Evolutionary conservation across 2,888 invertebrate species (phyloP).

Genomic region (Brachyptera risi): DNA sequence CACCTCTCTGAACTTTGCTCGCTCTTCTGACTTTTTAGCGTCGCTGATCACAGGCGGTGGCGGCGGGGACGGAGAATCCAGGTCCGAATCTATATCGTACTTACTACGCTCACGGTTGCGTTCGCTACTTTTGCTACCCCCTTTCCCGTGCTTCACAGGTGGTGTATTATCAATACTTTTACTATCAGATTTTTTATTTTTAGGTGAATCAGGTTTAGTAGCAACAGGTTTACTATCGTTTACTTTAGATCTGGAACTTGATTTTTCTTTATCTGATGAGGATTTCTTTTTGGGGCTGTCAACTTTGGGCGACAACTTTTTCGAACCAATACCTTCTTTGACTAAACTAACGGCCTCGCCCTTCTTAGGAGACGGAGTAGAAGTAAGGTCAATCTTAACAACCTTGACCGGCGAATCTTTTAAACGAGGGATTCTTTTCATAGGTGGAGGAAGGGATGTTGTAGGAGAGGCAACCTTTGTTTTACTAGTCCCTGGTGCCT

Average conservation of each 20-base stretch:
- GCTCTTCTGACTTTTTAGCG: conserved; percentile 12
- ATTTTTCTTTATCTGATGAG: conserved; percentile 8
- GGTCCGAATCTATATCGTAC: conserved; percentile 5
- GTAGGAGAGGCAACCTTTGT: conserved; percentile 22
- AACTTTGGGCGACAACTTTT: conserved; percentile 16
- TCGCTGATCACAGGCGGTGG: conserved; percentile 31
- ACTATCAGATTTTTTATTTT: conserved; percentile 2
- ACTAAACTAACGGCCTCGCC: conserved; percentile 18
- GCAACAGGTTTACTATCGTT: conserved; percentile 10
- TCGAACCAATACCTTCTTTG: conserved; percentile 20
- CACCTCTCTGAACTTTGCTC: conserved; percentile 42
- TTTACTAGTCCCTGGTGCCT: conserved; percentile 22
- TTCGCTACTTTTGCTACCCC: not conserved
- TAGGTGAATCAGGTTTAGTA: conserved; percentile 13
- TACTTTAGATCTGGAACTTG: not conserved
- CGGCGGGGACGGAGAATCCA: conserved; percentile 31
- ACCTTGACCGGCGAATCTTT: conserved; percentile 7
- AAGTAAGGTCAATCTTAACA: conserved; percentile 7
- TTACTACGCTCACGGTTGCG: not conserved
- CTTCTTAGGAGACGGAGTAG: not conserved
- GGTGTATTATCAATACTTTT: conserved; percentile 9
- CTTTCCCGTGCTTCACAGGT: not conserved
- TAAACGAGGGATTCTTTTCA: conserved; percentile 23
- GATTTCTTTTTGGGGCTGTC: conserved; percentile 11
- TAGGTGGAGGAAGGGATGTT: not conserved